Evolutionary conservation across 2,888 invertebrate species (phyloP).

Genomic region (Azorinus chamasolen): DNA sequence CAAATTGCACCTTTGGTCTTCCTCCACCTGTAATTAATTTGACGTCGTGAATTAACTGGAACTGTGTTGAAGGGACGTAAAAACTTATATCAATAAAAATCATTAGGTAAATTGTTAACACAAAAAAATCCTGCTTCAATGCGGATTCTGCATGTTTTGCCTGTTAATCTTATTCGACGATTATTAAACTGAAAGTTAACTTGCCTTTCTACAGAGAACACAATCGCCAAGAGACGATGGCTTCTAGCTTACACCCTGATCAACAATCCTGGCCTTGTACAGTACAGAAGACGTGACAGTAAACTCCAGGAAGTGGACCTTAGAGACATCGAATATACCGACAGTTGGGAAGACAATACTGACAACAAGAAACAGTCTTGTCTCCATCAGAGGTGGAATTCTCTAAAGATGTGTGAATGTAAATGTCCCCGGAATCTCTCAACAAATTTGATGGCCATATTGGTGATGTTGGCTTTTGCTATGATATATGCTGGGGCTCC

Average conservation of each 20-base stretch:
- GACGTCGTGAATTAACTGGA: too few relatives aligned
- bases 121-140: too few relatives aligned
- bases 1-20: too few relatives aligned
- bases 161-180: too few relatives aligned
- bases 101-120: too few relatives aligned
- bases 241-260: slow-evolving; percentile 17
- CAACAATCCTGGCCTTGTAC: slow-evolving; percentile 1
- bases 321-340: neutral
- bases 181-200: too few relatives aligned
- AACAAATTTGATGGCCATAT: slow-evolving; percentile 3
- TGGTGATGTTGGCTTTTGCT: slow-evolving; percentile 8
- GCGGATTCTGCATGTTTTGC: too few relatives aligned
- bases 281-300: neutral
- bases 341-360: neutral
- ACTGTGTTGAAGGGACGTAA: too few relatives aligned
- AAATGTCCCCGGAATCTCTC: slow-evolving; percentile 10
- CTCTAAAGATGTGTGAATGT: neutral
- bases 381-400: neutral
- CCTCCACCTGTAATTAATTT: too few relatives aligned
- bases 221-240: slow-evolving; percentile 1
- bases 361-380: neutral
- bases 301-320: neutral
- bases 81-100: too few relatives aligned
- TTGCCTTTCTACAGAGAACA: slow-evolving; percentile 9
- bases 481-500: slow-evolving; percentile 11